Conservation (phyloP, 2,113 vertebrate species). For the Lophotis ruficrista region DNA sequence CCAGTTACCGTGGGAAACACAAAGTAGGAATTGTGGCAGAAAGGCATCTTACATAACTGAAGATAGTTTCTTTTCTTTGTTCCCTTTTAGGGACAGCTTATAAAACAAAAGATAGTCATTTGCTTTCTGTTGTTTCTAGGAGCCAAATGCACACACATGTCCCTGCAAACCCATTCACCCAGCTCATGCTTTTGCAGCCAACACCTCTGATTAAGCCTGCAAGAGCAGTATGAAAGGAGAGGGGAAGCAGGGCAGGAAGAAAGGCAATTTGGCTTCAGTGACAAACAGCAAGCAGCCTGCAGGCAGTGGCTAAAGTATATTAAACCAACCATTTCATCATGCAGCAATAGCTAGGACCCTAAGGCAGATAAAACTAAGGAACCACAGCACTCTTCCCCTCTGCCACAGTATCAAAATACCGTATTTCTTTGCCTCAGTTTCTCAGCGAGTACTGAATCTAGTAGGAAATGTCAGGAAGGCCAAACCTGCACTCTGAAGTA, state of each 20-base stretch:
- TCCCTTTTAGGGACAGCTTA: not conserved
- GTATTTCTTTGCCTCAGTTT: not conserved
- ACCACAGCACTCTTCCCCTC: not conserved
- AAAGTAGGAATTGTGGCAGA: not conserved
- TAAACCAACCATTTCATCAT: not conserved
- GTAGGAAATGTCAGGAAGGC: not conserved
- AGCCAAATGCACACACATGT: not conserved
- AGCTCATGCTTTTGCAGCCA: not conserved
- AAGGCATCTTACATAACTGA: slow-evolving; percentile 24
- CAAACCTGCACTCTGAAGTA: not conserved
- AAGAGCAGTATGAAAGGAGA: not conserved
- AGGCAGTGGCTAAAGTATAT: not conserved
- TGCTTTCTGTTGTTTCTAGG: slow-evolving; percentile 2
- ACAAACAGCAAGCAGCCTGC: not conserved
- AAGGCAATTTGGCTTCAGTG: not conserved
- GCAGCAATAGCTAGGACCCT: not conserved
- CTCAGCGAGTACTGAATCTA: not conserved
- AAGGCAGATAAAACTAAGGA: not conserved
- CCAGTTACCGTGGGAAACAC: not conserved
- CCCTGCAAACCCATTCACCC: not conserved
- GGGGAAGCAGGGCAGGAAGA: not conserved
- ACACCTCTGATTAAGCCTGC: not conserved
- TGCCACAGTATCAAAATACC: not conserved
- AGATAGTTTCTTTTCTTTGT: not conserved
- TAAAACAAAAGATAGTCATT: not conserved